Percentiles rank a stretch among this genome's conserved stretches.
These are phyloP conservation scores for Arion vulgaris DNA, from an alignment of 1,140 invertebrate genomes.

Conservation along the genomic window DNA sequence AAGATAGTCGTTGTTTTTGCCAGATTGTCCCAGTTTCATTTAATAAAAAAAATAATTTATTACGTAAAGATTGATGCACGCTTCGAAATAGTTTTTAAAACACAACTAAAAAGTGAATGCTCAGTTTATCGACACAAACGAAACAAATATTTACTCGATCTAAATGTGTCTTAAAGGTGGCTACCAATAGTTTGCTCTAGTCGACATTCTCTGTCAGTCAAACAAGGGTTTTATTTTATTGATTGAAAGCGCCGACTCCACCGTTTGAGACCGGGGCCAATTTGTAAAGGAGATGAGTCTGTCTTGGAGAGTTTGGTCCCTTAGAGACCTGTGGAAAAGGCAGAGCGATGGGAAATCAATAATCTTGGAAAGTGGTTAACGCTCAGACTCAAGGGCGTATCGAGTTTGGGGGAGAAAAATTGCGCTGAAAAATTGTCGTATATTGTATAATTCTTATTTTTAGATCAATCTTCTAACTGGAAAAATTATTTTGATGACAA, in stretches of 20 bases:
- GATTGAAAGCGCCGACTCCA: constrained; percentile 6
- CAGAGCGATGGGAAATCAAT: constrained; percentile 24
- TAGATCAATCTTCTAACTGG: too few species aligned
- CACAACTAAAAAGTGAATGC: neutral
- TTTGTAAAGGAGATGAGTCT: constrained; percentile 38
- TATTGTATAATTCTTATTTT: neutral
- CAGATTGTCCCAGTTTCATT: too few species aligned
- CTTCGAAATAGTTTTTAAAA: too few species aligned
- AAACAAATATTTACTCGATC: neutral
- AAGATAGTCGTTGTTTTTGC: too few species aligned
- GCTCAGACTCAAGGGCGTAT: neutral
- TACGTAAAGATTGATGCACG: too few species aligned
- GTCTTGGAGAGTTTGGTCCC: constrained; percentile 16
- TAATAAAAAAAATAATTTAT: too few species aligned
- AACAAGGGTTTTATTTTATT: constrained; percentile 28
- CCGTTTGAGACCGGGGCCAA: constrained; percentile 30
- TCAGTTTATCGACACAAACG: neutral
- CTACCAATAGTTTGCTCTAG: neutral
- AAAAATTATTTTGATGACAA: too few species aligned
- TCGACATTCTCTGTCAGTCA: neutral
- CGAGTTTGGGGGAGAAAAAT: neutral
- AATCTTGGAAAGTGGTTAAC: constrained; percentile 36
- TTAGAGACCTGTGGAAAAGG: constrained; percentile 17
- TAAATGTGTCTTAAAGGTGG: neutral
- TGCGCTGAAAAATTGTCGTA: neutral